Evolutionary conservation across 1,140 invertebrate genomes (phyloP), one percentile per base, ranked within the genome.

Genomic region (Phthorimaea operculella): DNA sequence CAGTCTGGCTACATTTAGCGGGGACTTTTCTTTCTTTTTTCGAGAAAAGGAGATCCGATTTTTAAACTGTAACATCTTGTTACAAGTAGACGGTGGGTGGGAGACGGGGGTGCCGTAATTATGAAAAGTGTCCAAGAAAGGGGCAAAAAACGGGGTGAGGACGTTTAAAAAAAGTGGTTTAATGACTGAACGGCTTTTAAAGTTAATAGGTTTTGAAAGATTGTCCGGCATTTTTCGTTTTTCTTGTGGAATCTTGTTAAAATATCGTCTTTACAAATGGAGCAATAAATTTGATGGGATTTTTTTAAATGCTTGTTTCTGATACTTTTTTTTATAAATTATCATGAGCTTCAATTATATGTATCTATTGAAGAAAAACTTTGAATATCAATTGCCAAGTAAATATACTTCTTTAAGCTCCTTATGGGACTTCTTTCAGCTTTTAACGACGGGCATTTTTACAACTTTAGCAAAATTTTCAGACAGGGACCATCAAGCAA

Each of bases 191-290:
- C 61, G 53, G 74, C 76, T 79, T 77, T 79, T 70, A 73, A 66
- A 80, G 33, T 79, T 81, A 81, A 81, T 81, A 76, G 76, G 73
- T 76, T 76, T 62, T 60, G 66, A 74, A 68, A 60, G 63, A 66
- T 68, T 62, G 58, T 61, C 59, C 58, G 10, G 16, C 47, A 17
- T 6, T 12, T 42, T 47, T 47, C 11, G 52, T 33, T 16, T 47
- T 47, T 47, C 36, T 39, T 39, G 36, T n/a, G 10, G 2, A 9
- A 12, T 39, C 2, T 28, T 28, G 2, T 28, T 28, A 28, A 28
- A 28, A 28, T 28, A 28, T 28, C 21, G 6, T 28, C 21, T n/a
- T n/a, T 28, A 28, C 21, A 28, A 28, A 28, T 28, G 6, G 6
- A 28, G 21, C 21, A 28, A 28, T 28, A 28, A 28, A 28, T 28